Conservation (phyloP, 2,888 invertebrate species). For the Augochlorella aurata region DNA sequence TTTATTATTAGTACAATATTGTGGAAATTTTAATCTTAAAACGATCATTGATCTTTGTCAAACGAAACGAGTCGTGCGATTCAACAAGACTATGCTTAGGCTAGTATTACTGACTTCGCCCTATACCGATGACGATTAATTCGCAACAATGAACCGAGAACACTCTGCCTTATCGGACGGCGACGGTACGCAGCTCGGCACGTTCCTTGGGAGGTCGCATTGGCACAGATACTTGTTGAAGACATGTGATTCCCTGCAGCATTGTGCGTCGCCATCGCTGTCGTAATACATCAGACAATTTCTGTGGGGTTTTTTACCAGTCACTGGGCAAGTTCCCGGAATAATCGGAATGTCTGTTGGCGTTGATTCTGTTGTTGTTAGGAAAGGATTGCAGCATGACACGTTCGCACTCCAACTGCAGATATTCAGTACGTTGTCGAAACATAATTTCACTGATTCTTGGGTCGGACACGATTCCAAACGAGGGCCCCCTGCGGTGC, state of each 20-base stretch:
- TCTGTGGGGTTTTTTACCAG: neutral
- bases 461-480: neutral
- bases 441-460: neutral
- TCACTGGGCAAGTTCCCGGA: neutral
- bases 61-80: no score
- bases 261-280: rapidly evolving
- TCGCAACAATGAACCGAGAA: rapidly evolving
- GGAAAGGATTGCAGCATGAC: neutral
- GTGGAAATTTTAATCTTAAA: neutral
- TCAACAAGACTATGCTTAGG: neutral
- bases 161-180: rapidly evolving
- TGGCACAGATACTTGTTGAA: neutral
- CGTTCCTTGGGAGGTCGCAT: neutral
- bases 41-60: neutral
- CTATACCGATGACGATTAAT: neutral
- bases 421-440: neutral
- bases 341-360: no score
- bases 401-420: neutral
- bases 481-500: rapidly evolving
- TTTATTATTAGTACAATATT: neutral
- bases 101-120: neutral
- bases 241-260: neutral
- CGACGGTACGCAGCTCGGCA: neutral
- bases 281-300: neutral
- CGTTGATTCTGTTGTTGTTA: neutral